Evolutionary conservation across 2,113 vertebrate genomes (phyloP).

Genomic region (Serinus canaria): DNA sequence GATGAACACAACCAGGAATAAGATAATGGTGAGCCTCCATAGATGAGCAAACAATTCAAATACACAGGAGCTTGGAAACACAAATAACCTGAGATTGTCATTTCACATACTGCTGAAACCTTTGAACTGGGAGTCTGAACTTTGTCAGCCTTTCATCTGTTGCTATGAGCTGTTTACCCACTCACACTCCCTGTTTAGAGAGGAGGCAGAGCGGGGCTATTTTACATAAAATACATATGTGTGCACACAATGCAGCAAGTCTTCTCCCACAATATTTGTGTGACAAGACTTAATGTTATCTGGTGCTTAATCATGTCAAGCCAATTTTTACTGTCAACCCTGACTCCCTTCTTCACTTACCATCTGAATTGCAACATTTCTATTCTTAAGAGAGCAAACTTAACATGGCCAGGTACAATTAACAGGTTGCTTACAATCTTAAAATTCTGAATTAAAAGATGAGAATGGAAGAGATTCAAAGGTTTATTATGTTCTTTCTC

Average conservation of each 20-base stretch:
- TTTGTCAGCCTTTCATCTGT: slow-evolving; percentile 20
- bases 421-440: slow-evolving; percentile 24
- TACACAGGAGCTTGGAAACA: background rate
- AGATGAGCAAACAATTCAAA: background rate
- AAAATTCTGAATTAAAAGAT: background rate
- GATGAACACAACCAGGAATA: background rate
- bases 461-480: background rate
- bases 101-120: slow-evolving; percentile 3
- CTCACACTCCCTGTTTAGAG: background rate
- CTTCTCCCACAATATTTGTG: background rate
- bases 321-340: slow-evolving; percentile 49
- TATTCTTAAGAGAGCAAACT: background rate
- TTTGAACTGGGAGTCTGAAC: slow-evolving; percentile 25
- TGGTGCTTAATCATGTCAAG: slow-evolving; percentile 38
- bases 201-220: background rate
- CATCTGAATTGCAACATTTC: background rate
- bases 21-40: background rate
- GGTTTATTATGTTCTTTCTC: background rate
- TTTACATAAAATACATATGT: slow-evolving; percentile 15
- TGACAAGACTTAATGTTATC: background rate
- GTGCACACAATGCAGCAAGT: background rate
- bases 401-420: background rate
- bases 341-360: background rate
- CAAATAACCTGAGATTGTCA: slow-evolving; percentile 31
- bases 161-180: slow-evolving; percentile 28